phyloP scores from a whole-genome alignment of 1,140 invertebrate genomes.

The Macrobrachium nipponense region DNA sequence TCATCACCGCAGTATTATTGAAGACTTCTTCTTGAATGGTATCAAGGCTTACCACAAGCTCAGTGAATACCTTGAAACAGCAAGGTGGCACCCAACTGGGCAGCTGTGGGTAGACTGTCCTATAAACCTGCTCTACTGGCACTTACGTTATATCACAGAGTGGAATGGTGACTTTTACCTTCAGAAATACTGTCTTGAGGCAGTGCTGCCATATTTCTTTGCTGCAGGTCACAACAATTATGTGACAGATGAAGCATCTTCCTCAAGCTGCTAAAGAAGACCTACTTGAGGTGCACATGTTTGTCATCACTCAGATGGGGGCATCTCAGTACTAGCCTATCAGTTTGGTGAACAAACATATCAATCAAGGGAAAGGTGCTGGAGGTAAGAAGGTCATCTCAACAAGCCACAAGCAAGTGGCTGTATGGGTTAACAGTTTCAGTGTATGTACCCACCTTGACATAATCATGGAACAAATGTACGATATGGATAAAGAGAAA shows the following conservation, averaged over 20 bases:
- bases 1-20: constrained; percentile 22
- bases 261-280: background rate
- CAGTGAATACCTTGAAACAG: background rate
- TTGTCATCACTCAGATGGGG: background rate
- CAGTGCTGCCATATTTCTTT: background rate
- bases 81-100: background rate
- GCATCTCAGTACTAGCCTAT: background rate
- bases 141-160: background rate
- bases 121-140: constrained; percentile 1
- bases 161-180: background rate
- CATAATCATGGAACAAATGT: background rate
- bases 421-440: constrained; percentile 1
- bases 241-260: background rate
- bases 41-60: background rate
- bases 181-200: background rate
- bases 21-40: too few species aligned
- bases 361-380: background rate
- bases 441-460: background rate
- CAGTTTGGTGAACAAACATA: background rate
- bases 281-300: background rate
- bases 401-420: background rate
- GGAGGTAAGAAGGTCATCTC: background rate
- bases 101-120: background rate
- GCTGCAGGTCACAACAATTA: background rate
- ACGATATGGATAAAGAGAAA: background rate